Evolutionary conservation across 2,797 vertebrate species (phyloP).

Genomic region (Sphenodon punctatus): DNA sequence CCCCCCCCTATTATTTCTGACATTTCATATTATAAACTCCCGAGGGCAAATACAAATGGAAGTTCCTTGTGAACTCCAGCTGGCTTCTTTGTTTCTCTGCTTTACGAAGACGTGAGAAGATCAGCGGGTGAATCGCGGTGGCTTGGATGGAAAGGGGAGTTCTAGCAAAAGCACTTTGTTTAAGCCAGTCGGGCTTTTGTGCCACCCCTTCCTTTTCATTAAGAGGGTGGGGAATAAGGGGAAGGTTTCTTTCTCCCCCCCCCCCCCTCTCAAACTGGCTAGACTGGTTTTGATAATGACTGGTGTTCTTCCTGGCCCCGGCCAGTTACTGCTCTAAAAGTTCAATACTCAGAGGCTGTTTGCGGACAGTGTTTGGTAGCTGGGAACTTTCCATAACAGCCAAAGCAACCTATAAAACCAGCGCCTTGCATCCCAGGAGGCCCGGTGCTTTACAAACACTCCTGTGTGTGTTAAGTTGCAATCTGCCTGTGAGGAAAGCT

Average conservation of each 20-base stretch:
- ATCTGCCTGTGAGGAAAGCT: background rate
- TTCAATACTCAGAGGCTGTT: background rate
- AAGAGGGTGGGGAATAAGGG: constrained; percentile 15
- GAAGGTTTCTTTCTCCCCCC: constrained; percentile 20
- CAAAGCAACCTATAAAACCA: too few species aligned
- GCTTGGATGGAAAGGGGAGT: background rate
- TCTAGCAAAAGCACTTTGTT: background rate
- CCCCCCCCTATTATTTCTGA: background rate
- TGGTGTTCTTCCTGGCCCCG: background rate
- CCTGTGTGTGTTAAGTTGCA: background rate
- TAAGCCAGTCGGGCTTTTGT: background rate
- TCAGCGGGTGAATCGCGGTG: background rate
- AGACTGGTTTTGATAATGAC: constrained; percentile 40
- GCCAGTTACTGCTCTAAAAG: background rate
- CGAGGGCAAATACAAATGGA: background rate
- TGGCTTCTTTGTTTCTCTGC: background rate
- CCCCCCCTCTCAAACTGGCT: constrained; percentile 61
- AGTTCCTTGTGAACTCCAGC: background rate
- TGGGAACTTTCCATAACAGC: background rate
- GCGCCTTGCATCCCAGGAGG: too few species aligned
- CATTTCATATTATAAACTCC: background rate
- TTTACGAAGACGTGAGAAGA: background rate
- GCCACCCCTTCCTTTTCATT: constrained; percentile 31
- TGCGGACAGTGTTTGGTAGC: background rate
- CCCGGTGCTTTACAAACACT: background rate